Conservation (phyloP, 2,888 invertebrate genomes). For the Eupithecia vulgata region DNA sequence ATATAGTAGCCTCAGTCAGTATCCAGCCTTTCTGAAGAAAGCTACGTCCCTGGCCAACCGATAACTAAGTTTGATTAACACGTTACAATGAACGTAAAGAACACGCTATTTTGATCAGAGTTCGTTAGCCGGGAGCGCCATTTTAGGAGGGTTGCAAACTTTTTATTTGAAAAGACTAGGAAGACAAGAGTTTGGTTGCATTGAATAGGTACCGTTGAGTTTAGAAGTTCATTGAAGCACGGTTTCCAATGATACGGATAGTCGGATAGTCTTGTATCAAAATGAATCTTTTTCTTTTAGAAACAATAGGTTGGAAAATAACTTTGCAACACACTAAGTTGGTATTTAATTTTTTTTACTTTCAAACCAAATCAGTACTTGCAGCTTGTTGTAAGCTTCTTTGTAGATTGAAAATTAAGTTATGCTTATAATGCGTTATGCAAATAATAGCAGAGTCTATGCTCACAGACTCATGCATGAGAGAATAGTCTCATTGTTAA, state of each 20-base stretch:
- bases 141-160: constrained; percentile 36
- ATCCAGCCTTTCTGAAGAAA: not conserved
- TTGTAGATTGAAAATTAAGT: no score
- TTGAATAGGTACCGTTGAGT: not conserved
- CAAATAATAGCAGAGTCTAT: not conserved
- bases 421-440: no score
- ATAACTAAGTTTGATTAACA: constrained; percentile 64
- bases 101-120: constrained; percentile 46
- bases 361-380: not conserved
- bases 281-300: not conserved
- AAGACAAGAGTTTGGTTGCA: constrained; percentile 12
- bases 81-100: constrained; percentile 52
- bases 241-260: constrained; percentile 1
- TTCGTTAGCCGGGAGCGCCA: constrained; percentile 37
- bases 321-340: not conserved
- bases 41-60: constrained; percentile 36
- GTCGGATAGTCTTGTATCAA: not conserved
- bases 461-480: not conserved
- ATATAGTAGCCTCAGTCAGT: not conserved
- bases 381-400: not conserved
- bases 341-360: not conserved
- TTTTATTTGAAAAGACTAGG: constrained; percentile 10
- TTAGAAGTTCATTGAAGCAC: not conserved
- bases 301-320: not conserved
- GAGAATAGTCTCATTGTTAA: not conserved